Evolutionary conservation across 2,888 invertebrate genomes (phyloP).

Genomic region (Chrysodeixis includens): DNA sequence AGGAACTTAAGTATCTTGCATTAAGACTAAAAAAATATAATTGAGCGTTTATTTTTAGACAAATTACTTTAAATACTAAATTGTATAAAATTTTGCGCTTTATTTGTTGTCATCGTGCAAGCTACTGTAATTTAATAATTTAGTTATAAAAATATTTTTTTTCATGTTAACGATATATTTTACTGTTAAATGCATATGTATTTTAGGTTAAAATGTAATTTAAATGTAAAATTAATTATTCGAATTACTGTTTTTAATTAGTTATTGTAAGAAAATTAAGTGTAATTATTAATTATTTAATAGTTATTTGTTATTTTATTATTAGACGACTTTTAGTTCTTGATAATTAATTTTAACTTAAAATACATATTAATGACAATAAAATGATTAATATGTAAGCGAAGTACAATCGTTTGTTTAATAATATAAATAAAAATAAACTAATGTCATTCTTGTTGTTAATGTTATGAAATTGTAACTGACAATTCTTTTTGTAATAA

Average conservation of each 20-base stretch:
- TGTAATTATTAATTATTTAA: background rate
- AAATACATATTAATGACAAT: constrained; percentile 23
- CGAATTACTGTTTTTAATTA: background rate
- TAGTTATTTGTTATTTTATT: background rate
- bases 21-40: background rate
- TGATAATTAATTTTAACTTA: background rate
- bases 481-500: constrained; percentile 69
- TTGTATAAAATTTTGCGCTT: background rate
- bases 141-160: constrained; percentile 26
- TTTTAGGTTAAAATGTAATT: constrained; percentile 27
- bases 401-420: constrained; percentile 54
- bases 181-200: constrained; percentile 30
- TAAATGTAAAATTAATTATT: background rate
- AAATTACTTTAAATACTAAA: background rate
- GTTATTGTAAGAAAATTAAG: background rate
- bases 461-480: constrained; percentile 63
- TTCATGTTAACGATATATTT: constrained; percentile 38
- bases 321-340: background rate
- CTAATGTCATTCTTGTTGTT: constrained; percentile 62
- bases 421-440: constrained; percentile 35
- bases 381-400: constrained; percentile 42
- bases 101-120: background rate
- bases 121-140: constrained; percentile 6
- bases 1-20: constrained; percentile 19
- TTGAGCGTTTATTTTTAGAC: background rate